Base-by-base conservation (phyloP, 2,797 vertebrate genomes). In the Chrysocyon brachyurus region DNA sequence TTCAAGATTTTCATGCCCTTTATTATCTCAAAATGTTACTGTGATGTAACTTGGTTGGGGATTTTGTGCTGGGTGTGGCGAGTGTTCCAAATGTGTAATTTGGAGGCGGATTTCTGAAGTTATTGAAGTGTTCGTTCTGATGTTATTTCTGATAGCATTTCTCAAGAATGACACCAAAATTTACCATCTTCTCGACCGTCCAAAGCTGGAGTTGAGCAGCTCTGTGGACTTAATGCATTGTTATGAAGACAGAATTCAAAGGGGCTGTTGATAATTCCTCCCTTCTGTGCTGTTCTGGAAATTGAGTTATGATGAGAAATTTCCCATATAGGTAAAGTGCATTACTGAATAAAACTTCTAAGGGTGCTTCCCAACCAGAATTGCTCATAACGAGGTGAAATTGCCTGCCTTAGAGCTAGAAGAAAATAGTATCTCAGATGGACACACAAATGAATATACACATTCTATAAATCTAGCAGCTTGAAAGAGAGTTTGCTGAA, bases 391-490 rank as follows among this genome's bases (percentile, higher is more conserved):
- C 59, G 52, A 87, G 12, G 19, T 64, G 91, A 91, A 86, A 88
- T 57, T 28, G 6, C 36, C 24, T 75, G 52, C 21, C 11, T 96
- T 70, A 31, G 12, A n/a, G 49, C 22, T 57, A 78, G 5, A 84
- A 94, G 3, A 86, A 94, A 90, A 68, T 10, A 52, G 14, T 75
- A 73, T 66, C 91, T 94, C 36, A 64, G 28, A 83, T 14, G 73
- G 33, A 68, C 26, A 66, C 12, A 82, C 10, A 95, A 84, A 81
- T 81, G 17, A 96, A 82, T 36, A 82, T 1, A 89, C 3, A 61
- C 26, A 72, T n/a, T 21, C 10, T 22, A 15, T 77, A 70, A 64
- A 68, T 66, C 79, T 6, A 57, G 52, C 63, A 36, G 7, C 36
- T 87, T 79, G 57, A 70, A 77, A 64, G 26, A 64, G 31, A 75